Evolutionary conservation across 1,140 invertebrate species (phyloP).

Genomic region (Choristoneura fumiferana): DNA sequence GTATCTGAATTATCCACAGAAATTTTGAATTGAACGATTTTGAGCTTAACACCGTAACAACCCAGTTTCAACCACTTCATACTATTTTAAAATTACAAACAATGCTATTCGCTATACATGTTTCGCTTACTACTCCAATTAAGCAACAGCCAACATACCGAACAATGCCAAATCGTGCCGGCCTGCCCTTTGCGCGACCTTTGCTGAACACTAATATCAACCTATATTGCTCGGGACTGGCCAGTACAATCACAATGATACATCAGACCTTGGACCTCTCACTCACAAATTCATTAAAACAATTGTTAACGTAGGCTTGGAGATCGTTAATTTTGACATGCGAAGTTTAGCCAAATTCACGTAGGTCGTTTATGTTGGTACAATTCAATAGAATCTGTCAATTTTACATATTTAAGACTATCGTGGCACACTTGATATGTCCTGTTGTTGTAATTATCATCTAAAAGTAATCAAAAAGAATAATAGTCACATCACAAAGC

Average conservation of each 20-base stretch:
- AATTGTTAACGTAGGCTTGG: constrained; percentile 16
- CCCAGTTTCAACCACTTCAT: not conserved
- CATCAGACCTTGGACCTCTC: constrained; percentile 52
- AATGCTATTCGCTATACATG: constrained; percentile 5
- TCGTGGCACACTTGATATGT: no score
- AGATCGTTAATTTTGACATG: constrained; percentile 13
- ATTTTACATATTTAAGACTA: no score
- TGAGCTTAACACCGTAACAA: not conserved
- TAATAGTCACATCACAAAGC: no score
- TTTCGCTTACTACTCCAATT: constrained; percentile 1
- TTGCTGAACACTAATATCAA: constrained; percentile 31
- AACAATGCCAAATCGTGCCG: constrained; percentile 33
- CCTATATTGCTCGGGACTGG: constrained; percentile 45
- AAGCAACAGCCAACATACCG: constrained; percentile 7
- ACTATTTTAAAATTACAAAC: constrained; percentile 3
- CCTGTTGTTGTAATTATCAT: no score
- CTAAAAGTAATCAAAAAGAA: no score
- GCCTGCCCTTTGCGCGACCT: constrained; percentile 32
- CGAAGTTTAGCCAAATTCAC: not conserved
- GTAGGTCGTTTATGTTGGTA: no score
- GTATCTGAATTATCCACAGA: no score
- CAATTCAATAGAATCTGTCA: no score
- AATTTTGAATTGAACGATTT: no score
- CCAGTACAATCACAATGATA: constrained; percentile 44
- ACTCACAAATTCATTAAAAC: constrained; percentile 45